phyloP scores from a whole-genome alignment of 2,888 invertebrate genomes.

The Hylaea fasciaria region DNA sequence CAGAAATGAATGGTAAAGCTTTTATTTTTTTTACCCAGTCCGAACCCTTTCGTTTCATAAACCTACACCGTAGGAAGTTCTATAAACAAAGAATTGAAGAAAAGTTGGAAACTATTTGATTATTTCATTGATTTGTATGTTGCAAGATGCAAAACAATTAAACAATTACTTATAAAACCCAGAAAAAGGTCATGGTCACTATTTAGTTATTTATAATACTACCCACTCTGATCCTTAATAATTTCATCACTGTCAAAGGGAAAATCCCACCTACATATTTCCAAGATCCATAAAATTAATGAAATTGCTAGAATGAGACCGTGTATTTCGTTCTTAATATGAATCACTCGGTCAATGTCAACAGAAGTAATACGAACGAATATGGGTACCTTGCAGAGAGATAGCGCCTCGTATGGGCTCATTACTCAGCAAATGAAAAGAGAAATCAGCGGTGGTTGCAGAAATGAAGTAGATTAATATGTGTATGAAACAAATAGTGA shows the following conservation, averaged over 20 bases:
- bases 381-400: constrained; percentile 35
- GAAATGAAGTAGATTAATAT: constrained; percentile 28
- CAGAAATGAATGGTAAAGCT: too few relatives aligned
- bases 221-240: constrained; percentile 15
- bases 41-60: too few relatives aligned
- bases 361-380: constrained; percentile 51
- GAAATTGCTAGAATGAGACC: constrained; percentile 44
- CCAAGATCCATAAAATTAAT: constrained; percentile 52
- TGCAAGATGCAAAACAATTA: constrained; percentile 3
- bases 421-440: constrained; percentile 27
- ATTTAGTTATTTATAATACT: constrained; percentile 17
- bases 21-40: too few relatives aligned
- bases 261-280: constrained; percentile 51
- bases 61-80: too few relatives aligned
- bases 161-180: constrained; percentile 13
- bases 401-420: constrained; percentile 26
- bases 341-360: constrained; percentile 77
- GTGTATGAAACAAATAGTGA: constrained; percentile 26
- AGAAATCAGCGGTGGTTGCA: constrained; percentile 24
- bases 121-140: constrained; percentile 13
- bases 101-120: not conserved
- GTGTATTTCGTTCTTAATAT: constrained; percentile 59
- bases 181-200: constrained; percentile 24
- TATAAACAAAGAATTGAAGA: too few relatives aligned
- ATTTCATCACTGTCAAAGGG: constrained; percentile 40